phyloP scores from a whole-genome alignment of 2,888 invertebrate genomes.

The Drosophila prostipennis region DNA sequence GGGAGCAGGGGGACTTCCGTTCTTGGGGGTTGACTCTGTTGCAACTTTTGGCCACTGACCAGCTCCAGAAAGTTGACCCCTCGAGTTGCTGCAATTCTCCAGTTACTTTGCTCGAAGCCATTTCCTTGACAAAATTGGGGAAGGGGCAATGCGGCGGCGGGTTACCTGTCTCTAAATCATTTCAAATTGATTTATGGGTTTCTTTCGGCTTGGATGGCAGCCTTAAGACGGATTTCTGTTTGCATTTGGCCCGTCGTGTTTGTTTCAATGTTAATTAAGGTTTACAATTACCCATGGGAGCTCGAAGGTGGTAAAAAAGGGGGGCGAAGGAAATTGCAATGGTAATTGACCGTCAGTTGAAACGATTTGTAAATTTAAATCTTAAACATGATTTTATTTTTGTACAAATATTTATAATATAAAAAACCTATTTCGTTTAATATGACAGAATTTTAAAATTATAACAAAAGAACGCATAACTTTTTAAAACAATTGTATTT shows the following conservation, averaged over 20 bases:
- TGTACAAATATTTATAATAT: too few relatives aligned
- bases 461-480: too few relatives aligned
- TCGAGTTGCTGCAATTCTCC: slow-evolving; percentile 33
- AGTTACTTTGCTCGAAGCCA: slow-evolving; percentile 59
- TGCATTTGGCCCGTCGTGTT: slow-evolving; percentile 61
- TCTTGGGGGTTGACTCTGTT: slow-evolving; percentile 40
- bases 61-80: slow-evolving; percentile 57
- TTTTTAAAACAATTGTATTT: too few relatives aligned
- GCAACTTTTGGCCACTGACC: slow-evolving; percentile 58
- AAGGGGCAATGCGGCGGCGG: background rate
- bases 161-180: slow-evolving; percentile 64
- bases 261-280: slow-evolving; percentile 81
- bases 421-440: too few relatives aligned
- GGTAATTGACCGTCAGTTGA: slow-evolving; percentile 37
- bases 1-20: background rate
- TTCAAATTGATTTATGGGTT: slow-evolving; percentile 81
- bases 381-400: too few relatives aligned
- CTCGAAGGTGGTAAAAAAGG: background rate
- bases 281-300: slow-evolving; percentile 60
- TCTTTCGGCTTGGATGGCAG: slow-evolving; percentile 61
- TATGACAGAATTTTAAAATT: too few relatives aligned
- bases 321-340: slow-evolving; percentile 19
- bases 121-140: slow-evolving; percentile 27
- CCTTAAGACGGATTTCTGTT: slow-evolving; percentile 36
- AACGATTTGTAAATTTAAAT: slow-evolving; percentile 18